phyloP scores from a whole-genome alignment of 2,797 vertebrate genomes.

The Danio tinwini region DNA sequence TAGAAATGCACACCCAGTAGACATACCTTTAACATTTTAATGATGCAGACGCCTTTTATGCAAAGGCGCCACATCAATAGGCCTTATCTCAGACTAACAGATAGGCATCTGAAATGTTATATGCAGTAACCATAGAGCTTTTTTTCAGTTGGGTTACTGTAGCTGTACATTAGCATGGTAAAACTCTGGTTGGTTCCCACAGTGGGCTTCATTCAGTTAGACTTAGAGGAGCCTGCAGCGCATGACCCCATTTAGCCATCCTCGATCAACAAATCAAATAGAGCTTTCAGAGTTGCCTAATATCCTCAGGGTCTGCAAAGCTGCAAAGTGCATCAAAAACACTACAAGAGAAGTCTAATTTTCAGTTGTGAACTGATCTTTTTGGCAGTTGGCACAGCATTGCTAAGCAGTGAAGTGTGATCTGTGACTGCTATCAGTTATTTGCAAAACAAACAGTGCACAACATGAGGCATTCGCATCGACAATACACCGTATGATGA shows the following conservation, averaged over 20 bases:
- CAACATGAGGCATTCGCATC: neutral
- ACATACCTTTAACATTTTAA: conserved; percentile 2
- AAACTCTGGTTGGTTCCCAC: conserved; percentile 29
- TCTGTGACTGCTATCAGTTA: conserved; percentile 34
- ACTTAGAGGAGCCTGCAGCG: conserved; percentile 12
- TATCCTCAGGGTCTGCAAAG: conserved; percentile 36
- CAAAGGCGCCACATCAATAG: conserved; percentile 11
- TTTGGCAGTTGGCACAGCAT: conserved; percentile 23
- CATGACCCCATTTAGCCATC: conserved; percentile 25
- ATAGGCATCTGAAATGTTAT: conserved; percentile 28
- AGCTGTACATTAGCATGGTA: conserved; percentile 30
- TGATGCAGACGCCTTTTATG: conserved; percentile 8
- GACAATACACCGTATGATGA: neutral
- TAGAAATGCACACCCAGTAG: conserved; percentile 4
- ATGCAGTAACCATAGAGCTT: neutral
- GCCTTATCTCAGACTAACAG: conserved; percentile 15
- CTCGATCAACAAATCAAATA: conserved; percentile 51
- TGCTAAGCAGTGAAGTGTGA: conserved; percentile 32
- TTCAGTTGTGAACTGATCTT: conserved; percentile 3
- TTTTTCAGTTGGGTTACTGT: neutral
- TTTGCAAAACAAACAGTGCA: conserved; percentile 6
- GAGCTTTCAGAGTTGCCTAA: conserved; percentile 35
- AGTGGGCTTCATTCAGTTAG: conserved; percentile 16
- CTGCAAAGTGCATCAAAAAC: conserved; percentile 28
- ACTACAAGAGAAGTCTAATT: conserved; percentile 5